These are phyloP conservation scores for Carpatolechia fugitivella DNA, from an alignment of 2,888 invertebrate genomes.

Conservation along the genomic window DNA sequence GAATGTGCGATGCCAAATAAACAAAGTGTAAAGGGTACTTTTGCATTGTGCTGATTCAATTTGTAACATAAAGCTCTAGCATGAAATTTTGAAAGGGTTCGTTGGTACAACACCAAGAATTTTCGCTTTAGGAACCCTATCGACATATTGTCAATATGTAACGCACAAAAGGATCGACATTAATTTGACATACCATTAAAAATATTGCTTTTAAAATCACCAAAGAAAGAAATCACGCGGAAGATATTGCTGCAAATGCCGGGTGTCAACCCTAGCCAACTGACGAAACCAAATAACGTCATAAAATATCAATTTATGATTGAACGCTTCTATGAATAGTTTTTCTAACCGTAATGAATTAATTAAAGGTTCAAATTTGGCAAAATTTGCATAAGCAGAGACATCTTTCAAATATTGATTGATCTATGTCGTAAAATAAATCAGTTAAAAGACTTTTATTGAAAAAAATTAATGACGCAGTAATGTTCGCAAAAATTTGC, in stretches of 20 bases:
- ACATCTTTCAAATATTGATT: conserved; percentile 51
- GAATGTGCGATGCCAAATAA: conserved; percentile 39
- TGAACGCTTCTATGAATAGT: conserved; percentile 30
- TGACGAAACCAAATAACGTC: conserved; percentile 37
- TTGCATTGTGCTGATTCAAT: conserved; percentile 66
- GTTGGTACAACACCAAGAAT: conserved; percentile 50
- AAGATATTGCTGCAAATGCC: conserved; percentile 63
- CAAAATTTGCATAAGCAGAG: conserved; percentile 58
- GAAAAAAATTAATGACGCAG: conserved; percentile 54
- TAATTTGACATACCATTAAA: conserved; percentile 78
- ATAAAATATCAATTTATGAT: conserved; percentile 64
- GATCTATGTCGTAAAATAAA: conserved; percentile 66
- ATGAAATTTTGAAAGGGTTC: conserved; percentile 73
- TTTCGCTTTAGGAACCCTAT: conserved; percentile 58
- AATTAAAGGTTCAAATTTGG: conserved; percentile 45
- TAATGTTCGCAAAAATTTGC: conserved; percentile 47
- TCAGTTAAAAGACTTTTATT: conserved; percentile 33
- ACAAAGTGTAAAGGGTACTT: conserved; percentile 44
- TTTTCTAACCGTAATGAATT: conserved; percentile 59
- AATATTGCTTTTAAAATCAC: conserved; percentile 70
- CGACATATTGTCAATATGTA: conserved; percentile 71
- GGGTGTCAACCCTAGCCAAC: conserved; percentile 38
- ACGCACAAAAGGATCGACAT: conserved; percentile 66
- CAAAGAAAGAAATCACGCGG: conserved; percentile 55
- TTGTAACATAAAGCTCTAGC: conserved; percentile 65